Evolutionary conservation across 2,113 vertebrate species (phyloP), one percentile per base, ranked within the genome.

Genomic region (Mastomys natalensis): DNA sequence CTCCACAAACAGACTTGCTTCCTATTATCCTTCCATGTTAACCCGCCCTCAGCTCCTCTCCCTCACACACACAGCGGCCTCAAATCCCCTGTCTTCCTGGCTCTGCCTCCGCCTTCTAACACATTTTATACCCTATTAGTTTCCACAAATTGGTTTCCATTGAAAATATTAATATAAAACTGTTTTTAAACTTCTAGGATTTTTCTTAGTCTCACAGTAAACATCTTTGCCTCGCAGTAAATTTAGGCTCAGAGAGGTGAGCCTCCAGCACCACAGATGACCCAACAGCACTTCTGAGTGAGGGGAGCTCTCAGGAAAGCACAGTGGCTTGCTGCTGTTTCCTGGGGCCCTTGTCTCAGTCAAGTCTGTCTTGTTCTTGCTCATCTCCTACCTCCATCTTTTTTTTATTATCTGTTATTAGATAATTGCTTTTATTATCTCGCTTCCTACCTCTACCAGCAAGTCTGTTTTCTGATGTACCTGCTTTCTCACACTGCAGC

Each of bases 161-260:
- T 16, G 5, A 24, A 84, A 70, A 29, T 72, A 68, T 70, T 89
- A 37, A 93, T 77, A 34, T 88, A 17, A 17, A 55, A 40, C n/a
- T 40, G n/a, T 66, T 72, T 72, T 58, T 16, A 43, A 62, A 68
- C 12, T 29, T 81, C 66, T 34, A 53, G 19, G 13, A 17, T 81
- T 31, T 64, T 97, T 96, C 40, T 37, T 55, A 22, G 48, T 68
- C 60, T 96, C 24, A 40, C 58, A 22, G 60, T 73, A 90, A 94
- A 78, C 1, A 26, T 92, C 51, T 51, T 22, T 82, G 72, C 19
- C 43, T 68, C 17, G 2, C 29, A 37, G 45, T 76, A 77, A 74
- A 60, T 24, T 53, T 64, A 66, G 9, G 13, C 16, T 12, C 72
- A 66, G 19, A 81, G 31, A 53, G 8, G n/a, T 51, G 15, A 93